These are phyloP conservation scores for Eupristina koningsbergeri DNA, from an alignment of 1,140 invertebrate species.

Conservation along the genomic window DNA sequence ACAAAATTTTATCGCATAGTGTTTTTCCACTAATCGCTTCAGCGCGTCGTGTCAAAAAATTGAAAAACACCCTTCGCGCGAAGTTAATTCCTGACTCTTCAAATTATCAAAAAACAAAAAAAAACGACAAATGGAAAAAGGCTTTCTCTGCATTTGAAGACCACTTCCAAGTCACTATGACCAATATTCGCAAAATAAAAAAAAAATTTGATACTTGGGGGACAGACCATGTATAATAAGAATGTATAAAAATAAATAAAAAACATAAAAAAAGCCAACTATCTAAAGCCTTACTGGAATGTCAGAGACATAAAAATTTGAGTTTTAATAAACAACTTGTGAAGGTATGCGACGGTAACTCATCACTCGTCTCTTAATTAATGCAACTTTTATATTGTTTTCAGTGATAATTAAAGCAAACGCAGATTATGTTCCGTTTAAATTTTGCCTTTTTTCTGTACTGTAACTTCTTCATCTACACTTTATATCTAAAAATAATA, in stretches of 20 bases:
- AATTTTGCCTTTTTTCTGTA: conserved; percentile 33
- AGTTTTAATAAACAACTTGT: conserved; percentile 60
- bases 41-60: too few relatives aligned
- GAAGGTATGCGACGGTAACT: conserved; percentile 8
- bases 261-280: conserved; percentile 38
- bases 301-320: conserved; percentile 53
- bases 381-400: conserved; percentile 70
- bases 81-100: too few relatives aligned
- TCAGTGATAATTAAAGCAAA: conserved; percentile 62
- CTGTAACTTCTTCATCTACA: background rate
- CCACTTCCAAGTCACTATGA: too few relatives aligned
- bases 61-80: too few relatives aligned
- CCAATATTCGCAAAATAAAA: too few relatives aligned
- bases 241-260: background rate
- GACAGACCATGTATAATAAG: background rate
- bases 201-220: too few relatives aligned
- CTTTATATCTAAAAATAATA: too few relatives aligned
- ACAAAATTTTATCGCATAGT: too few relatives aligned
- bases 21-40: too few relatives aligned
- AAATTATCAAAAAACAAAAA: too few relatives aligned
- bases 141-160: too few relatives aligned
- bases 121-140: too few relatives aligned
- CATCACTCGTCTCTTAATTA: conserved; percentile 65
- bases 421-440: conserved; percentile 37
- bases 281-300: conserved; percentile 28